These are phyloP conservation scores for Clarias platycephalus DNA, from an alignment of 2,797 vertebrate genomes.

Conservation along the genomic window DNA sequence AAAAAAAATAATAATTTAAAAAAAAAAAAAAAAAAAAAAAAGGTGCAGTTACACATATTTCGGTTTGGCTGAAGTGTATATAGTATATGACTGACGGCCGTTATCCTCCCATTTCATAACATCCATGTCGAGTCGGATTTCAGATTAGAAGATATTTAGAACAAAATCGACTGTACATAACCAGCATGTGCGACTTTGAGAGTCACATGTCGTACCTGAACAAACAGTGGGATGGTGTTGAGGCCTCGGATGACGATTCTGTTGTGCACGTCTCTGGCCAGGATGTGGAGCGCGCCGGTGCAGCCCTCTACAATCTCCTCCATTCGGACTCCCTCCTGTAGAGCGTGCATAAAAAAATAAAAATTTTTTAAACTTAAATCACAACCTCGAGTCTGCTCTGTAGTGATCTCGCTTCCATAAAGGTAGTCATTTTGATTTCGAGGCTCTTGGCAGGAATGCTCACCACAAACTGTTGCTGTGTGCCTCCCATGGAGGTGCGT, in stretches of 20 bases:
- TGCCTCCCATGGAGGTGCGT: slow-evolving; percentile 97
- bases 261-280: slow-evolving; percentile 96
- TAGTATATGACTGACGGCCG: not conserved
- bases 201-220: slow-evolving; percentile 79
- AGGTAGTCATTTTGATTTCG: not conserved
- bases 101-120: not conserved
- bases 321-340: slow-evolving; percentile 97
- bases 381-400: not conserved
- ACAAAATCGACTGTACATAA: too few relatives aligned
- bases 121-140: not conserved
- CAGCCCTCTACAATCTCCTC: slow-evolving; percentile 99
- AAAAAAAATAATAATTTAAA: too few relatives aligned
- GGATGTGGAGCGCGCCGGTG: slow-evolving; percentile 96
- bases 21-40: not conserved
- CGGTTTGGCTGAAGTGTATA: too few relatives aligned
- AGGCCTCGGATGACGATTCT: slow-evolving; percentile 96
- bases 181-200: too few relatives aligned
- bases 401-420: not conserved
- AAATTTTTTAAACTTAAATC: too few relatives aligned
- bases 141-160: not conserved
- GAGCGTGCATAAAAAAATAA: not conserved
- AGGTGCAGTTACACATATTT: not conserved
- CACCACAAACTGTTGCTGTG: slow-evolving; percentile 98
- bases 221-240: slow-evolving; percentile 97
- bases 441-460: slow-evolving; percentile 29